Evolutionary conservation across 2,113 vertebrate species (phyloP).

Genomic region (Colaptes auratus): DNA sequence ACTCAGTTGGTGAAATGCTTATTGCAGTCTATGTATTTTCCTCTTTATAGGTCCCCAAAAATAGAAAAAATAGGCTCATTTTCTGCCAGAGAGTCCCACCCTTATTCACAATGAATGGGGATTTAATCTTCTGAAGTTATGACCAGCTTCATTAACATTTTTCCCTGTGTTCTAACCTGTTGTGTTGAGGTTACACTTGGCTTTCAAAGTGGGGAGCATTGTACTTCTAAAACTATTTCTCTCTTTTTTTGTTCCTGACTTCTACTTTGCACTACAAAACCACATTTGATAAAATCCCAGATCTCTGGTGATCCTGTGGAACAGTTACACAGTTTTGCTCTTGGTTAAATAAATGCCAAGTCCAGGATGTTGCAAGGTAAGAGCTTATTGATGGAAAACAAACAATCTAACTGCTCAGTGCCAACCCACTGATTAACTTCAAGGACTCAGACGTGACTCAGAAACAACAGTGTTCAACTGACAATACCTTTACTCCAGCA

Average conservation of each 20-base stretch:
- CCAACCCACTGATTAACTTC: neutral
- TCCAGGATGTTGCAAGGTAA: neutral
- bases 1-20: neutral
- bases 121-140: neutral
- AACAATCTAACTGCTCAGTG: neutral
- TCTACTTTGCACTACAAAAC: neutral
- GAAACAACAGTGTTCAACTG: neutral
- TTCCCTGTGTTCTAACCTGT: neutral
- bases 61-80: neutral
- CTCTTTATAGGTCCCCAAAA: neutral
- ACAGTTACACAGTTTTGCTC: neutral
- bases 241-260: neutral
- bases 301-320: neutral
- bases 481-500: neutral
- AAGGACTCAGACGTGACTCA: neutral
- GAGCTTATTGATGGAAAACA: neutral
- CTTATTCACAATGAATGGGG: neutral
- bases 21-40: neutral
- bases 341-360: constrained; percentile 16
- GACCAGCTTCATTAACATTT: neutral
- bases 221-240: neutral
- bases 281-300: neutral
- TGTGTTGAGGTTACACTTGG: neutral
- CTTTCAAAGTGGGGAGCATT: neutral
- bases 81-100: neutral